A percentile compares a stretch with the other conserved stretches of the same genome.
These are phyloP conservation scores for Ptiloglossa arizonensis DNA, from an alignment of 1,140 invertebrate genomes.

Conservation along the genomic window DNA sequence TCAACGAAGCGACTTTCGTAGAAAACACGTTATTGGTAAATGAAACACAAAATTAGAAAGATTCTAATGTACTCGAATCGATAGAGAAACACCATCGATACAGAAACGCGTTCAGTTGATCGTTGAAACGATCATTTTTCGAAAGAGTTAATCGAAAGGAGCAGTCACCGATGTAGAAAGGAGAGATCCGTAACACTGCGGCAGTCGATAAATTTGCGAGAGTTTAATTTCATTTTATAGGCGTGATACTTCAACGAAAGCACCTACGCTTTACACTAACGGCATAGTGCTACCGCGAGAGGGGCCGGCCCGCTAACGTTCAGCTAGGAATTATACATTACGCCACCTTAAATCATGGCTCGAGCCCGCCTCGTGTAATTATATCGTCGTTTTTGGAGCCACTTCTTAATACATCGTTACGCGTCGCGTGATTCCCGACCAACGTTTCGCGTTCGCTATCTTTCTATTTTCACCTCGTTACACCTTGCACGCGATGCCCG, in stretches of 20 bases:
- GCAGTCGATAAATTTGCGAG: slow-evolving; percentile 71
- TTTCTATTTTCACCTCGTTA: background rate
- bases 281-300: slow-evolving; percentile 51
- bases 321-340: slow-evolving; percentile 68
- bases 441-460: slow-evolving; percentile 40
- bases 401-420: slow-evolving; percentile 53
- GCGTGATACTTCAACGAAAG: slow-evolving; percentile 74
- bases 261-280: slow-evolving; percentile 69
- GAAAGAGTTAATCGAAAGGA: slow-evolving; percentile 43
- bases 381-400: slow-evolving; percentile 69
- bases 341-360: slow-evolving; percentile 63
- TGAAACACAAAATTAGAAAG: too few relatives aligned
- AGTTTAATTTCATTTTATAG: slow-evolving; percentile 78
- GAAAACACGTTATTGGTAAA: too few relatives aligned
- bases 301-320: slow-evolving; percentile 21
- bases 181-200: slow-evolving; percentile 35
- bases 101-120: too few relatives aligned
- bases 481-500: background rate
- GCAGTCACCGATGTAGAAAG: background rate
- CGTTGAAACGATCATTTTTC: too few relatives aligned
- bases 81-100: too few relatives aligned
- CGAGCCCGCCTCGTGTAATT: slow-evolving; percentile 60
- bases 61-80: too few relatives aligned
- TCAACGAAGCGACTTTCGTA: too few relatives aligned
- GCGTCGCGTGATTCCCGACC: slow-evolving; percentile 40